These are phyloP conservation scores for Salvator merianae DNA, from an alignment of 2,113 vertebrate species.

Conservation along the genomic window DNA sequence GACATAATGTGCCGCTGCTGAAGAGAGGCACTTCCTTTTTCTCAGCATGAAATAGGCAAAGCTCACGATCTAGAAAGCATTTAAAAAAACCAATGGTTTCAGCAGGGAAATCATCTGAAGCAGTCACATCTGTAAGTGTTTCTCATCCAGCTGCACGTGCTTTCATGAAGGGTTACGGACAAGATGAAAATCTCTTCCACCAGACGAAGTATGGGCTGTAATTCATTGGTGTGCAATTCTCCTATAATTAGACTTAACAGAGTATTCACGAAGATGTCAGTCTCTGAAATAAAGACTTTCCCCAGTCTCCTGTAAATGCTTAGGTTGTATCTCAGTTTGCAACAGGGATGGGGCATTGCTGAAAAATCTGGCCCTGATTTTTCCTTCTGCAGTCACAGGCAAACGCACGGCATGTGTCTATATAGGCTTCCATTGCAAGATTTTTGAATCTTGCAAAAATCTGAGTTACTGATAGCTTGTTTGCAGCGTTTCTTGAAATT, in stretches of 20 bases:
- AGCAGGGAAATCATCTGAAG: not conserved
- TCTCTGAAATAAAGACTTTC: conserved; percentile 28
- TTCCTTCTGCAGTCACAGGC: not conserved
- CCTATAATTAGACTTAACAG: conserved; percentile 40
- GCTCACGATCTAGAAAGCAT: conserved; percentile 15
- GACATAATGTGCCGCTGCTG: not conserved
- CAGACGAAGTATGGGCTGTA: conserved; percentile 9
- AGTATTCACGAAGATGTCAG: conserved; percentile 14
- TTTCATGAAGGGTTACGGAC: not conserved
- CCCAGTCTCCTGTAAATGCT: not conserved
- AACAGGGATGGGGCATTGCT: not conserved
- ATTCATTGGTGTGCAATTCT: conserved; percentile 20
- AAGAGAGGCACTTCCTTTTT: not conserved
- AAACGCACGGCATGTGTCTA: conserved; percentile 26
- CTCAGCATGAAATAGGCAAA: not conserved
- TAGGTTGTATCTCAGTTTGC: conserved; percentile 14
- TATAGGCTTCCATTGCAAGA: not conserved
- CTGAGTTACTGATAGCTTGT: not conserved
- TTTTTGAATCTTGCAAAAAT: not conserved
- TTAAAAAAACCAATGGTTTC: not conserved
- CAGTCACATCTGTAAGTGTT: not conserved
- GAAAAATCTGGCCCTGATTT: conserved; percentile 13
- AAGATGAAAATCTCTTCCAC: not conserved
- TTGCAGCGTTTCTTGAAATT: not conserved
- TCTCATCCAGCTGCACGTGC: not conserved